phyloP scores from a whole-genome alignment of 2,113 vertebrate genomes.

The Rhynchopsitta pachyrhyncha region DNA sequence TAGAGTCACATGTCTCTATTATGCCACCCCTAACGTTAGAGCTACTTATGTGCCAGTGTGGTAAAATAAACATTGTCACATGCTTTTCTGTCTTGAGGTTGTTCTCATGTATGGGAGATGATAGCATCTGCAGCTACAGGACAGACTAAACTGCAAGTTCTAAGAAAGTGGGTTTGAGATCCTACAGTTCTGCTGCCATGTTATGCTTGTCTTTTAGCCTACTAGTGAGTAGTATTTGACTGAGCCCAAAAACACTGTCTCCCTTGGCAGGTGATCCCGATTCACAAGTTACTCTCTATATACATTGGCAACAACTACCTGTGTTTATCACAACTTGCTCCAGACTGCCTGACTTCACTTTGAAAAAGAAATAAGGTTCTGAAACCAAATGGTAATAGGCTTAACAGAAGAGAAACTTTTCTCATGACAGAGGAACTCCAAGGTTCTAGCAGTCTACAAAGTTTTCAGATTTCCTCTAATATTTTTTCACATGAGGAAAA shows the following conservation, averaged over 20 bases:
- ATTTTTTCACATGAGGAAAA: neutral
- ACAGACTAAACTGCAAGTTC: neutral
- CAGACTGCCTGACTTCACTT: neutral
- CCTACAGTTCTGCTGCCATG: neutral
- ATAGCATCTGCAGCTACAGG: neutral
- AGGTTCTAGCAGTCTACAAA: neutral
- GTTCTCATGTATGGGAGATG: neutral
- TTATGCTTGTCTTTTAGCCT: neutral
- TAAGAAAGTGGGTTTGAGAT: neutral
- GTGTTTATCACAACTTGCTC: neutral
- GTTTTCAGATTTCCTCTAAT: neutral
- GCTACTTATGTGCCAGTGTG: neutral
- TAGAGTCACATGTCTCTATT: neutral
- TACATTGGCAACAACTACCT: neutral
- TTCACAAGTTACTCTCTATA: neutral
- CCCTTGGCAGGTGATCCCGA: neutral
- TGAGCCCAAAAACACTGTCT: neutral
- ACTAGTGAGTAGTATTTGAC: neutral
- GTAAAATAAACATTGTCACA: neutral
- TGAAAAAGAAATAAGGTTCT: neutral
- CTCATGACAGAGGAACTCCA: neutral
- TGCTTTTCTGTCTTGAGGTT: neutral
- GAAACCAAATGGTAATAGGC: neutral
- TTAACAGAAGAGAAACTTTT: neutral
- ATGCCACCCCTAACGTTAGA: neutral